These are phyloP conservation scores for Bhutanitis thaidina DNA, from an alignment of 2,888 invertebrate species.

Conservation along the genomic window DNA sequence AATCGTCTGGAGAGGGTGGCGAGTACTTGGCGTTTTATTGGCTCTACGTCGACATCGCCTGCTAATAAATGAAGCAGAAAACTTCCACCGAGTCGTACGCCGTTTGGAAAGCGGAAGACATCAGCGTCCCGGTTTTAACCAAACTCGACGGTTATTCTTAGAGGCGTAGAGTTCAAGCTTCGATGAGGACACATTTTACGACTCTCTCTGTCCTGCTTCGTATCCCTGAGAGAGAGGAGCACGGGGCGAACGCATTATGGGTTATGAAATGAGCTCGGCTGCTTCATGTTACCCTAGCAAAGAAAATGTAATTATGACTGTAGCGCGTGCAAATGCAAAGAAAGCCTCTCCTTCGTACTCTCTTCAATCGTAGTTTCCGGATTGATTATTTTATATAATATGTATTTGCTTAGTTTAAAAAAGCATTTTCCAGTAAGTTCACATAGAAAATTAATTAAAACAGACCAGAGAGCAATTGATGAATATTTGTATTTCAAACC, in stretches of 20 bases:
- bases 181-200: constrained; percentile 46
- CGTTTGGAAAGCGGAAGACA: constrained; percentile 62
- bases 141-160: constrained; percentile 47
- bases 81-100: constrained; percentile 63
- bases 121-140: constrained; percentile 39
- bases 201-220: constrained; percentile 38
- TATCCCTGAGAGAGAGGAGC: constrained; percentile 38
- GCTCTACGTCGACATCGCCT: constrained; percentile 65
- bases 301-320: constrained; percentile 73
- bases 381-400: no score
- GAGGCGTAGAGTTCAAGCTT: constrained; percentile 55
- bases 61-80: constrained; percentile 78
- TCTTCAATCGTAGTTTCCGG: constrained; percentile 8
- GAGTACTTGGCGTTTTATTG: constrained; percentile 64
- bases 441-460: no score
- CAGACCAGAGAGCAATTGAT: no score
- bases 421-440: no score
- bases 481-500: no score
- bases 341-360: no score
- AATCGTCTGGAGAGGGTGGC: constrained; percentile 73
- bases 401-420: no score
- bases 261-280: constrained; percentile 73
- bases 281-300: constrained; percentile 62
- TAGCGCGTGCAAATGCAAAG: constrained; percentile 50
- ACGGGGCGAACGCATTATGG: constrained; percentile 60